These are phyloP conservation scores for Planococcus citri DNA, from an alignment of 1,140 invertebrate genomes.

Conservation along the genomic window DNA sequence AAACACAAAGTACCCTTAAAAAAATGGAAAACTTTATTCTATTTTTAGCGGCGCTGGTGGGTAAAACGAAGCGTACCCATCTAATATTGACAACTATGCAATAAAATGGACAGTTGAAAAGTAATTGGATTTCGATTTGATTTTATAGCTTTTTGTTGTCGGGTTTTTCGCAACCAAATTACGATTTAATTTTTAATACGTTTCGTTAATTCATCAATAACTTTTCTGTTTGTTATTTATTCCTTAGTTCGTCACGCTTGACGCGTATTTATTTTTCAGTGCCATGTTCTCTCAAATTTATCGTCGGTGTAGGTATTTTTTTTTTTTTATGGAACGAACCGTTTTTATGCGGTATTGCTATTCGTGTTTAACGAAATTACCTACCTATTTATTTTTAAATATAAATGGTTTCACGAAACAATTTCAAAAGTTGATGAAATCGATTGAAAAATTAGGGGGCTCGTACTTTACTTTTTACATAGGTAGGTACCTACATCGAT, in stretches of 20 bases:
- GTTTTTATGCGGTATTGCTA: too few relatives aligned
- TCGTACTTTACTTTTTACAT: too few relatives aligned
- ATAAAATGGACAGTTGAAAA: constrained; percentile 17
- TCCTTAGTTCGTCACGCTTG: neutral
- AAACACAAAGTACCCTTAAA: neutral
- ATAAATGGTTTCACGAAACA: too few relatives aligned
- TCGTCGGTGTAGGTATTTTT: too few relatives aligned
- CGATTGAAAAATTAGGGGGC: too few relatives aligned
- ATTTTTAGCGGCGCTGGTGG: neutral
- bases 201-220: neutral
- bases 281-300: neutral
- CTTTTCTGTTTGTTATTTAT: neutral
- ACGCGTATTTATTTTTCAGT: neutral
- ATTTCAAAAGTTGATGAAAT: too few relatives aligned
- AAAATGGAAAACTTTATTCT: constrained; percentile 10
- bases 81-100: constrained; percentile 9
- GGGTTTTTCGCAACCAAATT: neutral
- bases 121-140: constrained; percentile 5
- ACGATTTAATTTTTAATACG: neutral
- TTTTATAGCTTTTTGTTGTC: constrained; percentile 11
- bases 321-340: too few relatives aligned
- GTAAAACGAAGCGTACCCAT: neutral
- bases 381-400: too few relatives aligned
- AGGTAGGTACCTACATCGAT: too few relatives aligned
- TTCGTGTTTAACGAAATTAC: too few relatives aligned